phyloP scores from a whole-genome alignment of 2,888 invertebrate species.

The Chloromyia formosa region DNA sequence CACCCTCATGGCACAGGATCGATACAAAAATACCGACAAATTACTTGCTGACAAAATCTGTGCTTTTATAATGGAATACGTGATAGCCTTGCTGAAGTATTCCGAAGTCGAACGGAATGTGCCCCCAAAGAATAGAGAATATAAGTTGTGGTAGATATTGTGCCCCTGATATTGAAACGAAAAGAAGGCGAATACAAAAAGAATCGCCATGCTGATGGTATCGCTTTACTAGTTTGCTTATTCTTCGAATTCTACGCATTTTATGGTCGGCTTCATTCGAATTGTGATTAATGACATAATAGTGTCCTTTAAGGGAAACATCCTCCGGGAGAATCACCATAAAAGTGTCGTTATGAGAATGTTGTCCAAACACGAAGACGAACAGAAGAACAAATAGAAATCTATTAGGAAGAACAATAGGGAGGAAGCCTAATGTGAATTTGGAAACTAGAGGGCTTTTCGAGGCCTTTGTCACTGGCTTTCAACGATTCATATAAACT shows the following conservation, averaged over 20 bases:
- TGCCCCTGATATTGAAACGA: neutral
- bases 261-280: neutral
- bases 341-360: too few species aligned
- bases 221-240: neutral
- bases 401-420: too few species aligned
- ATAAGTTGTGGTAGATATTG: neutral
- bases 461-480: too few species aligned
- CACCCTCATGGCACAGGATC: neutral
- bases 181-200: neutral
- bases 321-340: neutral
- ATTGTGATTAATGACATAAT: conserved; percentile 10
- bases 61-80: neutral
- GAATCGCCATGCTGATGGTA: neutral
- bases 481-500: too few species aligned
- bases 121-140: too few species aligned
- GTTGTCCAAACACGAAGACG: too few species aligned
- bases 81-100: neutral
- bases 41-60: conserved; percentile 7
- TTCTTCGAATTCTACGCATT: neutral
- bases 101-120: neutral
- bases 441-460: too few species aligned
- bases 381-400: too few species aligned
- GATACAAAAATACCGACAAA: neutral
- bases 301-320: neutral
- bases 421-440: too few species aligned